Evolutionary conservation across 2,888 invertebrate genomes (phyloP).

Genomic region (Elegia similella): DNA sequence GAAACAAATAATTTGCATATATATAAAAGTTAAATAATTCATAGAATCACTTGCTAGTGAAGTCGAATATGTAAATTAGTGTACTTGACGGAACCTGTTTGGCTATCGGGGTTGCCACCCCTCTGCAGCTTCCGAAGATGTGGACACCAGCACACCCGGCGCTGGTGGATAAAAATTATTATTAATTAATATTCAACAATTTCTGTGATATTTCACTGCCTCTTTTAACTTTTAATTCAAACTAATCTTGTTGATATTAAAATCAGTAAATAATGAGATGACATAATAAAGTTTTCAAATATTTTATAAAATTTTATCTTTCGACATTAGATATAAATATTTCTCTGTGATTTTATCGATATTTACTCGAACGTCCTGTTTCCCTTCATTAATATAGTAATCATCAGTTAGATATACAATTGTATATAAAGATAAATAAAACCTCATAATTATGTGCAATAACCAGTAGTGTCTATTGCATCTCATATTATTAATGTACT

Average conservation of each 20-base stretch:
- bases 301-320: too few relatives aligned
- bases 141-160: conserved; percentile 8
- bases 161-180: background rate
- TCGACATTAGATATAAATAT: too few relatives aligned
- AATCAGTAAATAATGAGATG: too few relatives aligned
- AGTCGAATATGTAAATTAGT: conserved; percentile 66
- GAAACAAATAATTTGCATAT: background rate
- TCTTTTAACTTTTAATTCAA: too few relatives aligned
- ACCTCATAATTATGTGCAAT: background rate
- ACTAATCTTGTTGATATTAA: too few relatives aligned
- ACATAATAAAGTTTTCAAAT: too few relatives aligned
- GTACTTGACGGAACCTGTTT: conserved; percentile 68
- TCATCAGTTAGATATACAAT: background rate
- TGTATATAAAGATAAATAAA: background rate
- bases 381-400: background rate
- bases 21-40: conserved; percentile 25
- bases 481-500: background rate
- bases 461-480: background rate
- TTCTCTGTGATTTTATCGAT: too few relatives aligned
- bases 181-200: background rate
- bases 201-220: too few relatives aligned
- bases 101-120: conserved; percentile 21
- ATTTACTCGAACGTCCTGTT: too few relatives aligned
- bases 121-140: conserved; percentile 11
- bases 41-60: conserved; percentile 42